Conservation (phyloP, 1,140 invertebrate genomes). For the Ips typographus region DNA sequence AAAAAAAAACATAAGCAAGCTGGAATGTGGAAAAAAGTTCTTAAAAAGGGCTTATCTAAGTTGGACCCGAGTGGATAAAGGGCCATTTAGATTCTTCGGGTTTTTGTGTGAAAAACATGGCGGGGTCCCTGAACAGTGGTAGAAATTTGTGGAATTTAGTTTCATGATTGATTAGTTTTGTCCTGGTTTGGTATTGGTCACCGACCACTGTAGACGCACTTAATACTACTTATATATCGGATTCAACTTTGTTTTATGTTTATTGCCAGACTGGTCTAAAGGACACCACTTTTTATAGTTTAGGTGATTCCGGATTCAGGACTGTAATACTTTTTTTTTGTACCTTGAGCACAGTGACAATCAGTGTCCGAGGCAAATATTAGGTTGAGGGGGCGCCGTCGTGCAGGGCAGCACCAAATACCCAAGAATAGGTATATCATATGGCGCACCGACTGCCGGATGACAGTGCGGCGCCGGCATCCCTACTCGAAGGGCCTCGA, state of each 20-base stretch:
- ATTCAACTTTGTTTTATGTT: conserved; percentile 23
- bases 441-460: conserved; percentile 28
- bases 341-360: too few relatives aligned
- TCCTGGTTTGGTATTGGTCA: too few relatives aligned
- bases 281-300: conserved; percentile 17
- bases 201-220: background rate
- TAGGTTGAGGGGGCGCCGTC: background rate
- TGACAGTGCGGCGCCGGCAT: conserved; percentile 35
- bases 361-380: background rate
- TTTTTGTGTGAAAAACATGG: conserved; percentile 10
- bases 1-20: conserved; percentile 10
- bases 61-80: conserved; percentile 27
- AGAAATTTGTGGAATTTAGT: too few relatives aligned
- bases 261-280: conserved; percentile 14
- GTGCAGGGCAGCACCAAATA: conserved; percentile 18
- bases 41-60: conserved; percentile 16
- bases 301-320: conserved; percentile 7
- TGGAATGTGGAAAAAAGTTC: conserved; percentile 11
- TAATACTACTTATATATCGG: background rate
- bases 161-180: too few relatives aligned
- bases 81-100: conserved; percentile 19
- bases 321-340: background rate
- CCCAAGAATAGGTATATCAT: conserved; percentile 25
- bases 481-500: conserved; percentile 11
- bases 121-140: background rate